These are phyloP conservation scores for Laticauda colubrina DNA, from an alignment of 2,113 vertebrate genomes.

Conservation along the genomic window DNA sequence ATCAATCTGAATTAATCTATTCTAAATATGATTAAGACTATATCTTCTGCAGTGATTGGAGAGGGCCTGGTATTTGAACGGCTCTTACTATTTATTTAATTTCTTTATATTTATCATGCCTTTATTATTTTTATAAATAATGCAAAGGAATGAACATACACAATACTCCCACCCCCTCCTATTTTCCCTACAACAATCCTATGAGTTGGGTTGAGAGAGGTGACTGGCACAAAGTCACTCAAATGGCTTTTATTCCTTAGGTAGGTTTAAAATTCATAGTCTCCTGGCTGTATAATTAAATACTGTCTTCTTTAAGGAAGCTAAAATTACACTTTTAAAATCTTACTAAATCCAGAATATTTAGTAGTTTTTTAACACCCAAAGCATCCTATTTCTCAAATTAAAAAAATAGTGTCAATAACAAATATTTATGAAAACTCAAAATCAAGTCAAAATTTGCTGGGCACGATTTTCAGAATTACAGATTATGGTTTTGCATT, in stretches of 20 bases:
- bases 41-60: not conserved
- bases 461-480: not conserved
- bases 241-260: not conserved
- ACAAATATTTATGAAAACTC: not conserved
- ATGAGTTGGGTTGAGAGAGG: not conserved
- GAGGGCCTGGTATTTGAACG: not conserved
- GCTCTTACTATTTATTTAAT: not conserved
- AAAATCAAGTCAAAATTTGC: not conserved
- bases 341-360: rapidly evolving
- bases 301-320: not conserved
- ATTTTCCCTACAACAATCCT: not conserved
- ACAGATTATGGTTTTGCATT: not conserved
- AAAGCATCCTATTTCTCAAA: not conserved
- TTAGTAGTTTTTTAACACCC: not conserved
- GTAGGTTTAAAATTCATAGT: not conserved
- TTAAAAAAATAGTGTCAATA: not conserved
- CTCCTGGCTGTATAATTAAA: not conserved
- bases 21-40: not conserved
- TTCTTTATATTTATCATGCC: not conserved
- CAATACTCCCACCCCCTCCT: not conserved
- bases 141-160: not conserved
- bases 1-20: not conserved
- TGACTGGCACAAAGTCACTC: not conserved
- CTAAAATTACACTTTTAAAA: not conserved
- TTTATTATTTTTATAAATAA: not conserved